phyloP scores from a whole-genome alignment of 23 tunicate genomes.

The Aplidium turbinatum region DNA sequence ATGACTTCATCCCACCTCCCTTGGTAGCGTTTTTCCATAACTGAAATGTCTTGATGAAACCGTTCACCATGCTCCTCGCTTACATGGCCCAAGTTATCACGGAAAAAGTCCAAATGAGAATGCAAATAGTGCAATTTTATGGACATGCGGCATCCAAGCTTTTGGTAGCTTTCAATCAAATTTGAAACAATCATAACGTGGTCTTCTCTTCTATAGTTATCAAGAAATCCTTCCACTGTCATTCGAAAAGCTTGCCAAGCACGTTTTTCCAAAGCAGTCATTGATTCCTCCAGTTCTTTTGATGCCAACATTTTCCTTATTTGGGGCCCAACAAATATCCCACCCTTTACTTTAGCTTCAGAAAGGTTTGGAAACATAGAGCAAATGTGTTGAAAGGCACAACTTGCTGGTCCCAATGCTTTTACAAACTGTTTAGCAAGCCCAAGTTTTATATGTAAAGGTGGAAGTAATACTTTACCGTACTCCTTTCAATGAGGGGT shows the following conservation, averaged over 20 bases:
- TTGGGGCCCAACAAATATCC: conserved; percentile 20
- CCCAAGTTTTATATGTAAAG: too few species aligned
- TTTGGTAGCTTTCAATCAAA: conserved; percentile 8
- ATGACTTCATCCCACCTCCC: conserved; percentile 34
- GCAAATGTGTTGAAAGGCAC: conserved; percentile 11
- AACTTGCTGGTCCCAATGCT: conserved; percentile 12
- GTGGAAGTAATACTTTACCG: conserved; percentile 22
- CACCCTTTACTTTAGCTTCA: conserved; percentile 23
- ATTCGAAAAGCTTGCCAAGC: conserved; percentile 20
- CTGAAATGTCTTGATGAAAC: conserved; percentile 24
- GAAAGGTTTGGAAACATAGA: conserved; percentile 14
- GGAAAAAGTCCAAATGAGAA: conserved; percentile 18
- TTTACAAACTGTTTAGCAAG: conserved; percentile 17
- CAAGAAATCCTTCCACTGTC: conserved; percentile 30
- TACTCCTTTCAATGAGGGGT: conserved; percentile 18
- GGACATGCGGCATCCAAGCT: conserved; percentile 26
- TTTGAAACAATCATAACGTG: conserved; percentile 9
- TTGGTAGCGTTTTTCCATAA: conserved; percentile 23
- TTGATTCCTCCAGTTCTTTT: conserved; percentile 16
- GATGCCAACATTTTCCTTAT: conserved; percentile 23
- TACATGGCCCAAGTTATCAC: conserved; percentile 16
- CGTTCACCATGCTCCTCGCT: conserved; percentile 31
- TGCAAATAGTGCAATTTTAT: conserved; percentile 14
- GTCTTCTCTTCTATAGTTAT: conserved; percentile 10
- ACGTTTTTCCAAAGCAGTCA: conserved; percentile 9